Evolutionary conservation across 2,888 invertebrate genomes (phyloP), one percentile per base, ranked within the genome.

Genomic region (Tetragonula carbonaria): DNA sequence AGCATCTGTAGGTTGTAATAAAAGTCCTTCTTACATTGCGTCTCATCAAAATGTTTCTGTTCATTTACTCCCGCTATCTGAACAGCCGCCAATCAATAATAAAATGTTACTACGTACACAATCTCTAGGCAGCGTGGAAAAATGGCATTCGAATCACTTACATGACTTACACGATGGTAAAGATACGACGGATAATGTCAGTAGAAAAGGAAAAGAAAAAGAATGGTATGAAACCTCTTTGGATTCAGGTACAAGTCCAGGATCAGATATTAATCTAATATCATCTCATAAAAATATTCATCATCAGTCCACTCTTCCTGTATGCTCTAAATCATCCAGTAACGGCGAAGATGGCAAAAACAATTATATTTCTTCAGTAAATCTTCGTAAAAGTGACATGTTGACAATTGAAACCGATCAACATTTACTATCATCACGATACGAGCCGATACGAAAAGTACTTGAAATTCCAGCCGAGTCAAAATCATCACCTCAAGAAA

Each of bases 211-310:
- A 38, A 94, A 90, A 76, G 96, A 96, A 91, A 96, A 96, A 88
- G 96, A 96, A 87, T 97, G 97, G 97, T 96, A 96, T 92, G 97
- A 97, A 92, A 96, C 96, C 0, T 96, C 96, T 5, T 92, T 97
- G 87, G 97, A 97, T 93, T 95, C 92, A 11, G 89, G 85, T 73
- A 81, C 87, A 5, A 87, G 86, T 79, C 84, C 88, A 3, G 80
- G 82, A 13, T 74, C 86, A 8, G 88, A 90, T 53, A 76, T 78
- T 4, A 78, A 78, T 23, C 23, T 82, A 13, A 23, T 82, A 14
- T 45, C 53, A 6, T 51, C 86, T 2, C 86, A 79, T 51, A 89
- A 85, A 45, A 86, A 45, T 57, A 59, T 72, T 33, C 86, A 85
- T 65, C 88, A 86, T 68, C 88, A 88, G 14, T 74, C 87, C 38